phyloP scores from a whole-genome alignment of 2,113 vertebrate genomes.

The Tetraodon nigroviridis region DNA sequence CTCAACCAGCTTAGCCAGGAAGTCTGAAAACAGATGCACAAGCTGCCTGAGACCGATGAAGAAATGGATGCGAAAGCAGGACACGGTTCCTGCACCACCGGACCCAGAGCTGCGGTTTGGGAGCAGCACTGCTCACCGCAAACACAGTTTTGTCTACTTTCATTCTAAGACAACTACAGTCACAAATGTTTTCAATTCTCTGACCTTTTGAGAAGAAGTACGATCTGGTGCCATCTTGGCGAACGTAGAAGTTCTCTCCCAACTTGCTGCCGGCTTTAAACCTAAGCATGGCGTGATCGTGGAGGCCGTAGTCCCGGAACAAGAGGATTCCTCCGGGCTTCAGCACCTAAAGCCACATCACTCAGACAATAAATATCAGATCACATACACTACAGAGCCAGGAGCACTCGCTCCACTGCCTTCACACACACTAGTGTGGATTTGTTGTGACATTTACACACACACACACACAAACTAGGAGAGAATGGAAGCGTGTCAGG shows the following conservation, averaged over 20 bases:
- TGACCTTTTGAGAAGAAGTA: conserved; percentile 94
- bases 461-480: too few relatives aligned
- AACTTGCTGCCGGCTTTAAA: conserved; percentile 91
- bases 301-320: conserved; percentile 91
- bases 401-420: too few relatives aligned
- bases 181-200: conserved; percentile 16
- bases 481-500: too few relatives aligned
- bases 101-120: too few relatives aligned
- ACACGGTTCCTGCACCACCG: too few relatives aligned
- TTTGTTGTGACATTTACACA: too few relatives aligned
- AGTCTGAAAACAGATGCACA: conserved; percentile 69
- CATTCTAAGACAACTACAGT: too few relatives aligned
- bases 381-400: background rate
- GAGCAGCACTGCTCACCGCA: too few relatives aligned
- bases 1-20: conserved; percentile 80
- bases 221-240: conserved; percentile 92
- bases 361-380: background rate
- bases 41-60: background rate
- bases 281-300: conserved; percentile 93
- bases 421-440: too few relatives aligned
- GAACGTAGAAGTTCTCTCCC: conserved; percentile 91
- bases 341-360: conserved; percentile 71
- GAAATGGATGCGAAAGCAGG: too few relatives aligned
- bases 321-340: conserved; percentile 85
- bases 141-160: too few relatives aligned